phyloP scores from a whole-genome alignment of 1,140 invertebrate species.

The Cotesia typhae region DNA sequence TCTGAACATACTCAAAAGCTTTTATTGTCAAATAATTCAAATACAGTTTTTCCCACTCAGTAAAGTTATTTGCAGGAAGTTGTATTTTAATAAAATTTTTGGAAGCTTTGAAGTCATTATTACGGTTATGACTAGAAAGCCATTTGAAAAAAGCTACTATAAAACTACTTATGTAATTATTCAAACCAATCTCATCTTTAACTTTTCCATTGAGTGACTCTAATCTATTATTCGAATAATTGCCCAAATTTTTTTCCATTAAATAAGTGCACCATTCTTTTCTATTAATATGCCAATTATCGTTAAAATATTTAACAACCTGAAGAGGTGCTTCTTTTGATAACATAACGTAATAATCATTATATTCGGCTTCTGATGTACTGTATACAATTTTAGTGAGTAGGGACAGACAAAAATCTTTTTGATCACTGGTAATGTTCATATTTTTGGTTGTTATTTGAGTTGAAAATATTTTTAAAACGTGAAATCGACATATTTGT shows the following conservation, averaged over 20 bases:
- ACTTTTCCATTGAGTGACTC: too few relatives aligned
- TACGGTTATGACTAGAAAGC: neutral
- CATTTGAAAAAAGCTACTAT: neutral
- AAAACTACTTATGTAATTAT: neutral
- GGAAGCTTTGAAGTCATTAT: neutral
- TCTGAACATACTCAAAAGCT: neutral
- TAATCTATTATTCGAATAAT: too few relatives aligned
- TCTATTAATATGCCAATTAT: too few relatives aligned
- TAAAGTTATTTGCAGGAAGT: neutral
- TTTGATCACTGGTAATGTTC: neutral
- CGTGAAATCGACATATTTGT: neutral
- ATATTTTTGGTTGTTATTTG: neutral
- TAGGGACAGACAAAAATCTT: neutral
- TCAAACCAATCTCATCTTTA: neutral
- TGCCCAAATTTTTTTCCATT: too few relatives aligned
- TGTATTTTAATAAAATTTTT: conserved; percentile 5
- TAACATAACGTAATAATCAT: too few relatives aligned
- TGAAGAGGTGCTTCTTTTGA: too few relatives aligned
- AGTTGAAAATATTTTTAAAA: conserved; percentile 31
- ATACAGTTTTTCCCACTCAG: neutral
- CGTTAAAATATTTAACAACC: too few relatives aligned
- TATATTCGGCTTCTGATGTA: too few relatives aligned
- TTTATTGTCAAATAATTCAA: neutral
- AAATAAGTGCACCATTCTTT: too few relatives aligned
- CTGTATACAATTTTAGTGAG: conserved; percentile 8